A percentile compares a stretch with the other conserved stretches of the same genome.
Evolutionary conservation across 2,797 vertebrate species (phyloP).

Genomic region (Danio choprae): DNA sequence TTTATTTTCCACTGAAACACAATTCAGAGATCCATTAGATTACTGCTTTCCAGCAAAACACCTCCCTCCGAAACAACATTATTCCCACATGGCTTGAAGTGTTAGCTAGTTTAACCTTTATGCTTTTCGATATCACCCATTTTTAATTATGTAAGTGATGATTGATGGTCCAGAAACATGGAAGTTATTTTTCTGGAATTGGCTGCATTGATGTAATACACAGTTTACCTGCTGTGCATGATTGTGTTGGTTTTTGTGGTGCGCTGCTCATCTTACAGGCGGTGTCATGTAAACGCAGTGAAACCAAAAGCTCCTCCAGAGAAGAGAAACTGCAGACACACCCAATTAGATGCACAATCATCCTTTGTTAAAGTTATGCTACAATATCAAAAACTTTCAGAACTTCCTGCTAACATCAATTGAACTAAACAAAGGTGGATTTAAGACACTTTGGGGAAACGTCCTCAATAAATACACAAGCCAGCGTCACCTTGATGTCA

Average conservation of each 20-base stretch:
- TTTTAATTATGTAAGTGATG: slow-evolving; percentile 8
- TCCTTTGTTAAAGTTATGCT: not conserved
- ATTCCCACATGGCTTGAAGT: not conserved
- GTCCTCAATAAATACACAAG: not conserved
- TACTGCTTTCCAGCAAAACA: not conserved
- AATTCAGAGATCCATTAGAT: slow-evolving; percentile 21
- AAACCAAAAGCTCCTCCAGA: slow-evolving; percentile 60
- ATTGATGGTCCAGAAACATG: not conserved
- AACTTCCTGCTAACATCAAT: not conserved
- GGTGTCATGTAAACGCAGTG: slow-evolving; percentile 63
- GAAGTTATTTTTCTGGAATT: slow-evolving; percentile 35
- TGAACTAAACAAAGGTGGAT: not conserved
- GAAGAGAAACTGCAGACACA: slow-evolving; percentile 62
- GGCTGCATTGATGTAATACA: slow-evolving; percentile 40
- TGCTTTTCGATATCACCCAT: slow-evolving; percentile 10
- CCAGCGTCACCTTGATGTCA: too few relatives aligned
- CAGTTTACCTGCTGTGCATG: slow-evolving; percentile 41
- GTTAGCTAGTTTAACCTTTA: slow-evolving; percentile 10
- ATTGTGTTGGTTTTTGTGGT: slow-evolving; percentile 40
- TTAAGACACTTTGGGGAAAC: not conserved
- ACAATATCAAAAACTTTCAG: not conserved
- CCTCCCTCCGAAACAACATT: not conserved
- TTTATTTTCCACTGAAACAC: slow-evolving; percentile 22
- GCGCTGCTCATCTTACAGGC: slow-evolving; percentile 59
- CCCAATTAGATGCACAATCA: slow-evolving; percentile 57